Evolutionary conservation across 2,113 vertebrate species (phyloP).

Genomic region (Halichoeres trimaculatus): DNA sequence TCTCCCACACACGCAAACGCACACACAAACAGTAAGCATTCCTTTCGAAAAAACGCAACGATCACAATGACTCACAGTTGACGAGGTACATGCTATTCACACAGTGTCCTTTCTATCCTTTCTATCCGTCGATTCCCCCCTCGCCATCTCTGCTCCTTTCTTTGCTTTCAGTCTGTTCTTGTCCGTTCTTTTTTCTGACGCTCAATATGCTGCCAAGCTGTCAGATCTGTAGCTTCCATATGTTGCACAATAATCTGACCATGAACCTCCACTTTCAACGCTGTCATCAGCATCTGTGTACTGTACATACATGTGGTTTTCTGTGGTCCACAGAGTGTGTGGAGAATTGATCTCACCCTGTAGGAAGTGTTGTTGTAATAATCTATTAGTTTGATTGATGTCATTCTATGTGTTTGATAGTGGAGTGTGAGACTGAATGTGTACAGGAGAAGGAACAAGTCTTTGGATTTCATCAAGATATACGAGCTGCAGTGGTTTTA

Average conservation of each 20-base stretch:
- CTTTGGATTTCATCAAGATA: background rate
- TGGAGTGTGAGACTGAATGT: background rate
- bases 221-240: conserved; percentile 16
- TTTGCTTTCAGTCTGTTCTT: background rate
- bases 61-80: conserved; percentile 44
- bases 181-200: background rate
- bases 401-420: background rate
- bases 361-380: conserved; percentile 41
- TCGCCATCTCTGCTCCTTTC: background rate
- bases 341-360: conserved; percentile 29
- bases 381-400: conserved; percentile 53
- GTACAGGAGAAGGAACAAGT: background rate
- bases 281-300: background rate
- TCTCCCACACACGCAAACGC: too few species aligned
- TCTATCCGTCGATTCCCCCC: conserved; percentile 7
- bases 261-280: conserved; percentile 11
- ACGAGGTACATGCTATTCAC: conserved; percentile 10
- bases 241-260: conserved; percentile 40
- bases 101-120: conserved; percentile 17
- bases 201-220: background rate
- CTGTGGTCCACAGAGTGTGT: background rate
- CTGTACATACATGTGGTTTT: background rate
- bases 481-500: conserved; percentile 31
- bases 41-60: too few species aligned
- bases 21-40: too few species aligned